Percentiles rank a stretch among this genome's conserved stretches.
Conservation (phyloP, 2,888 invertebrate genomes). For the Clistopyga incitator region DNA sequence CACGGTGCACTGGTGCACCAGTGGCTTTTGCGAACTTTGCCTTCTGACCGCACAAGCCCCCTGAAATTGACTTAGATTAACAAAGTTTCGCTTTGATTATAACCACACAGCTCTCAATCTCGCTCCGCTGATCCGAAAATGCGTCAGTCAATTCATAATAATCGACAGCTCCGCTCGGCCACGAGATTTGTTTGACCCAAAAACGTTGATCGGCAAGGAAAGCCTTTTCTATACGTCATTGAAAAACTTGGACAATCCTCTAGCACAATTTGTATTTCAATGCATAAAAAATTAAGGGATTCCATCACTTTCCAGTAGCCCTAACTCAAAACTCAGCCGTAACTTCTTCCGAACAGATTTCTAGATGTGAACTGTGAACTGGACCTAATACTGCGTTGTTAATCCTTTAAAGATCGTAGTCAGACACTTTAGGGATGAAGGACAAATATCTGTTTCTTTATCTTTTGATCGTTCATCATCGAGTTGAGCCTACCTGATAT, state of each 20-base stretch:
- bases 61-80: slow-evolving; percentile 56
- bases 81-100: slow-evolving; percentile 59
- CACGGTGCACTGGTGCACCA: slow-evolving; percentile 27
- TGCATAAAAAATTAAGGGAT: background rate
- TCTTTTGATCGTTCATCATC: too few species aligned
- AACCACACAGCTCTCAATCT: slow-evolving; percentile 24
- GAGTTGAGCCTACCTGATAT: too few species aligned
- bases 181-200: background rate
- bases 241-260: background rate
- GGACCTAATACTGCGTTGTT: background rate
- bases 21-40: slow-evolving; percentile 50
- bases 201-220: background rate
- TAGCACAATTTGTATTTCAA: background rate
- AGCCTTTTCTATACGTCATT: background rate
- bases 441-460: background rate
- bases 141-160: background rate
- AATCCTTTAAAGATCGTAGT: too few species aligned
- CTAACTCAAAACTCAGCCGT: background rate
- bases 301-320: background rate
- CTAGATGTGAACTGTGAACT: background rate
- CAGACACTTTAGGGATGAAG: background rate
- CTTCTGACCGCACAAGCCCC: slow-evolving; percentile 36
- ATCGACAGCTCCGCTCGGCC: background rate
- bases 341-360: background rate
- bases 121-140: slow-evolving; percentile 25